Evolutionary conservation across 1,140 invertebrate species (phyloP), one percentile per base, ranked within the genome.

Genomic region (Penaeus japonicus): DNA sequence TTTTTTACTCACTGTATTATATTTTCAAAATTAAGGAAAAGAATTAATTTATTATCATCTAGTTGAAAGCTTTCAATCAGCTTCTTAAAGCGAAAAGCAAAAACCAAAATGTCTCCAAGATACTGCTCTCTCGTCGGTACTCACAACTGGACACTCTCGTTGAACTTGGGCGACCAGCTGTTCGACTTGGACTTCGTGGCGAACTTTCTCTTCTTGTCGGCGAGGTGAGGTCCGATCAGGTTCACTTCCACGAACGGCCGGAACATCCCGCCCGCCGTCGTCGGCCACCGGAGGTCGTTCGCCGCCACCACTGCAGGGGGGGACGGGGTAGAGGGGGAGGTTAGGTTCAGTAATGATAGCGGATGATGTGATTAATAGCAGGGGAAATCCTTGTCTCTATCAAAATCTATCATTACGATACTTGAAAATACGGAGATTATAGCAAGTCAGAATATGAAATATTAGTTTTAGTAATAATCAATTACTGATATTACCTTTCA

Each of bases 121-220:
- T 4, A 2, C 15, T 30, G 32, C 65, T 47, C 27, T 47, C n/a
- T 12, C 35, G 24, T 22, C 22, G 24, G n/a, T 91, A 97, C 98
- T 98, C 94, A 99, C 98, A 99, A 99, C 92, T 99, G 97, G 93
- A 99, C 99, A 22, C 97, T 99, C 93, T 99, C 99, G 94, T 99
- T 99, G 94, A 97, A 99, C 93, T 99, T 99, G 4, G 99, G 99
- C 88, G 98, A 98, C 97, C 97, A 98, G 92, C 98, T 99, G 92
- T 98, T 98, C 90, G 96, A 97, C 93, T 99, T 99, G 1, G 98
- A 99, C 93, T 99, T 99, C 4, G 99, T 99, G 32, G 97, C 97
- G 92, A 97, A 96, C 94, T 99, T 99, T 90, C 99, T 94, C 92
- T 99, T 99, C 93, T 99, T 99, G 92, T 99, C 98, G 57, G 97